These are phyloP conservation scores for Netelia melanura DNA, from an alignment of 2,888 invertebrate genomes.

Conservation along the genomic window DNA sequence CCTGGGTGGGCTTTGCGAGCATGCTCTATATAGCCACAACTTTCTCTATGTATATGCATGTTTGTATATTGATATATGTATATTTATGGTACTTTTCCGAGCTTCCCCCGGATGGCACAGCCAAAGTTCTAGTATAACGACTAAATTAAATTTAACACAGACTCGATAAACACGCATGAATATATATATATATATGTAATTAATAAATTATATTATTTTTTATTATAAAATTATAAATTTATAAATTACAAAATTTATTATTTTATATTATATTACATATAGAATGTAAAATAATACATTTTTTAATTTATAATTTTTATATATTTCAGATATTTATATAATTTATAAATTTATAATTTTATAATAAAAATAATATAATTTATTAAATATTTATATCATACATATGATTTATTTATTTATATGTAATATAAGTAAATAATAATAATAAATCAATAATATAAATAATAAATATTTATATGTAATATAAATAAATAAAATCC, in stretches of 20 bases:
- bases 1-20: slow-evolving; percentile 36
- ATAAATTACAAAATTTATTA: too few species aligned
- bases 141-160: slow-evolving; percentile 52
- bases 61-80: background rate
- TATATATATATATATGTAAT: background rate
- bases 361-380: too few species aligned
- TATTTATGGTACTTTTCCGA: slow-evolving; percentile 14
- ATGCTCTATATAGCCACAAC: slow-evolving; percentile 1
- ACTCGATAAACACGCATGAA: slow-evolving; percentile 1
- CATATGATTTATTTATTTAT: too few species aligned
- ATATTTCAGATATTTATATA: too few species aligned
- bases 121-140: slow-evolving; percentile 39
- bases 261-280: too few species aligned
- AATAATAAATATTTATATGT: slow-evolving; percentile 3
- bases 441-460: too few species aligned
- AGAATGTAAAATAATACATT: too few species aligned
- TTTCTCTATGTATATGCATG: slow-evolving; percentile 30
- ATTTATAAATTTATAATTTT: too few species aligned
- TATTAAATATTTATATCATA: too few species aligned
- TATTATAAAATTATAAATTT: too few species aligned
- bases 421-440: too few species aligned
- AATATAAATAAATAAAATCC: background rate
- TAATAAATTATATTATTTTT: background rate
- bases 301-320: too few species aligned
- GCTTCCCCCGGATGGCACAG: slow-evolving; percentile 24